These are phyloP conservation scores for Charanyca ferruginea DNA, from an alignment of 2,888 invertebrate species.

Conservation along the genomic window DNA sequence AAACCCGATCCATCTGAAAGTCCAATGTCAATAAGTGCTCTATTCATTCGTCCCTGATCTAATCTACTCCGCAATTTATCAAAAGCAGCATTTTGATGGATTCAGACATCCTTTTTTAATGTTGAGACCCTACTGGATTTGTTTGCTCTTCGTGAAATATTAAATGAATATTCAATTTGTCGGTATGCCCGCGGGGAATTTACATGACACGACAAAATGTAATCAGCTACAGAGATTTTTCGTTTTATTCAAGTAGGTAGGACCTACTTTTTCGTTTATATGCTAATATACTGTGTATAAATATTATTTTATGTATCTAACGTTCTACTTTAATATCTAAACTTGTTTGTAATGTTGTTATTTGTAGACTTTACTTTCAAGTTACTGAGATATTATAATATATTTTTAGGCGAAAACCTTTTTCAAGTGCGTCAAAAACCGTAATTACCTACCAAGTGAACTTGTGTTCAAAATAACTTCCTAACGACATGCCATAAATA, in stretches of 20 bases:
- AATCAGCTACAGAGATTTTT: conserved; percentile 15
- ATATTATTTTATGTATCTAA: background rate
- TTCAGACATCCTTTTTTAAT: conserved; percentile 16
- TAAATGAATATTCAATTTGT: conserved; percentile 53
- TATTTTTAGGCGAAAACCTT: background rate
- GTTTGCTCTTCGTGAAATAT: conserved; percentile 37
- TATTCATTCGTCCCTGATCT: conserved; percentile 23
- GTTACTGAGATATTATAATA: background rate
- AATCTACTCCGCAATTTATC: conserved; percentile 31
- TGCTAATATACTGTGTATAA: conserved; percentile 10
- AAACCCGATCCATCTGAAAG: conserved; percentile 17
- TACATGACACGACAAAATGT: conserved; percentile 23
- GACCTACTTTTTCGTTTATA: conserved; percentile 8
- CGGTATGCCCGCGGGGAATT: conserved; percentile 21
- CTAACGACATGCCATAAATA: background rate
- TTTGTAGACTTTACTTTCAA: background rate
- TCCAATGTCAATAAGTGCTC: conserved; percentile 28
- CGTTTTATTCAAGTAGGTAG: conserved; percentile 18
- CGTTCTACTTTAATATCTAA: background rate
- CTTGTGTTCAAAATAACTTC: background rate
- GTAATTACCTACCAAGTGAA: background rate
- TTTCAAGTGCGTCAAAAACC: background rate
- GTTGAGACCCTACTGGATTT: conserved; percentile 6
- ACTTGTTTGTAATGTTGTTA: background rate
- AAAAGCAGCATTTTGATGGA: conserved; percentile 11